Evolutionary conservation across 2,888 invertebrate genomes (phyloP).

Genomic region (Zygaena filipendulae): DNA sequence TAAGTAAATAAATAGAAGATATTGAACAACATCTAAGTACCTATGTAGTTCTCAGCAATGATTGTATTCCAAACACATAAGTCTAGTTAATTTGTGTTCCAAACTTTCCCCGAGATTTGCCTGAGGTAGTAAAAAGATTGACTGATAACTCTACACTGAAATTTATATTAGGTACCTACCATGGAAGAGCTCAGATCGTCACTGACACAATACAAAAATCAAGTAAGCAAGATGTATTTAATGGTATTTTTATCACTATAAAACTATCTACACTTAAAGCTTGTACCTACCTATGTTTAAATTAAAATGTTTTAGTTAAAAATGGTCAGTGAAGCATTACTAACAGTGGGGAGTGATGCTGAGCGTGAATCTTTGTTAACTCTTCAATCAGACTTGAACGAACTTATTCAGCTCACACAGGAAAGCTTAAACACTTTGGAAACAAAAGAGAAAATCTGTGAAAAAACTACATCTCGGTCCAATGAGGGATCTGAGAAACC

Average conservation of each 20-base stretch:
- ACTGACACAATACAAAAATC: conserved; percentile 46
- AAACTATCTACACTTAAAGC: no score
- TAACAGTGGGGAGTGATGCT: conserved; percentile 48
- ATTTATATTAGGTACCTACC: no score
- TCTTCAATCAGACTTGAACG: conserved; percentile 72
- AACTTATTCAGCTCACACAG: conserved; percentile 75
- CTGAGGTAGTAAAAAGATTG: no score
- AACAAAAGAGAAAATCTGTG: conserved; percentile 20
- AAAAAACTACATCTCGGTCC: conserved; percentile 14
- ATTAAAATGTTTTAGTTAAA: conserved; percentile 68
- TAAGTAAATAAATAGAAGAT: no score
- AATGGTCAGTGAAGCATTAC: conserved; percentile 72
- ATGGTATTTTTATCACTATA: no score
- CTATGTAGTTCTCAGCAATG: no score
- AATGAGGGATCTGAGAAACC: conserved; percentile 9
- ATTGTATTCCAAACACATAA: no score
- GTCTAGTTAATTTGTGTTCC: no score
- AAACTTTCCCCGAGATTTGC: no score
- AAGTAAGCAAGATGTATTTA: conserved; percentile 32
- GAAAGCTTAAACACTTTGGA: conserved; percentile 59
- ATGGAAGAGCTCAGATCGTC: conserved; percentile 47
- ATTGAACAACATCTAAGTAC: no score
- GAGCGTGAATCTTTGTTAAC: conserved; percentile 68
- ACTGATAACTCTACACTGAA: no score
- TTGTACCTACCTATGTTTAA: no score